A percentile compares a stretch with the other conserved stretches of the same genome.
Conservation (phyloP, 2,113 vertebrate genomes). For the Neofelis nebulosa region DNA sequence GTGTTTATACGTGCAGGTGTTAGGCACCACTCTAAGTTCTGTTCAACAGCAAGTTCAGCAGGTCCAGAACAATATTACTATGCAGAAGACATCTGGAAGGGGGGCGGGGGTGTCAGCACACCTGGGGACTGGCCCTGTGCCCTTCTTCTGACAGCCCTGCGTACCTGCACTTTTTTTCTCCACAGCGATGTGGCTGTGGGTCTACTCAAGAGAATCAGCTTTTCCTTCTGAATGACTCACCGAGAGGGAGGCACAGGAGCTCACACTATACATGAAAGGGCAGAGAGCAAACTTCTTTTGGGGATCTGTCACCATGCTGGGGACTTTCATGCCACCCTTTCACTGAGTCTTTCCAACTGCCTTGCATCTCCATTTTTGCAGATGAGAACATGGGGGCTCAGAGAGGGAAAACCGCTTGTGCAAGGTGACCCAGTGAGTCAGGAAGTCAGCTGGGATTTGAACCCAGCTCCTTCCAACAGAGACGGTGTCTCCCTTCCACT, state of each 20-base stretch:
- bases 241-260: background rate
- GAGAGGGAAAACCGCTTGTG: background rate
- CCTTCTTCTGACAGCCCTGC: background rate
- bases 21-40: background rate
- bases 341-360: background rate
- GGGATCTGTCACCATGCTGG: background rate
- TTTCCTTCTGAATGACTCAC: background rate
- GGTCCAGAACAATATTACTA: background rate
- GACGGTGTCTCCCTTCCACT: background rate
- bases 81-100: background rate
- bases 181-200: accelerated
- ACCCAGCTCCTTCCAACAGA: background rate
- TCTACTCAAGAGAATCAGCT: background rate
- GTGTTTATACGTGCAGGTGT: background rate
- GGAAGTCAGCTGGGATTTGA: background rate
- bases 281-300: background rate
- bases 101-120: background rate
- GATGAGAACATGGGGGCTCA: background rate
- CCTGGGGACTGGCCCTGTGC: background rate
- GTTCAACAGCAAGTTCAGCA: background rate
- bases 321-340: background rate
- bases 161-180: background rate
- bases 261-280: background rate
- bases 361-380: background rate
- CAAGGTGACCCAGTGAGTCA: background rate